These are phyloP conservation scores for Grapholita molesta DNA, from an alignment of 1,140 invertebrate species.

Conservation along the genomic window DNA sequence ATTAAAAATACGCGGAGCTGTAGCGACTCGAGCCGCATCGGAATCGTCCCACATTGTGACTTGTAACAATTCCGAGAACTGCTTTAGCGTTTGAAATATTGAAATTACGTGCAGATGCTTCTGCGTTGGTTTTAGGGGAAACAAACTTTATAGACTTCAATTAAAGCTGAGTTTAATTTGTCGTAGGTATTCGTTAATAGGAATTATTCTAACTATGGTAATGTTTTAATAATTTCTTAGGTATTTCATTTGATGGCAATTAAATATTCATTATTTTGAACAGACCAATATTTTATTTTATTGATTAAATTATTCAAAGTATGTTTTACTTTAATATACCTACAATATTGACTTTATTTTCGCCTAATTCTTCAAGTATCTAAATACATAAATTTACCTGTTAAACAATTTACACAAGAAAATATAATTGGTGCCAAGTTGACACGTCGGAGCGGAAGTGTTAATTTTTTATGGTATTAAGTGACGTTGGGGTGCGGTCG, in stretches of 20 bases:
- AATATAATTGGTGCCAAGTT: neutral
- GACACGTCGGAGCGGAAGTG: neutral
- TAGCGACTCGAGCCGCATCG: neutral
- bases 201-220: too few species aligned
- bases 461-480: neutral
- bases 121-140: neutral
- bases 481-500: neutral
- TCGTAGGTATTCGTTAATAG: neutral
- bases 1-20: slow-evolving; percentile 38
- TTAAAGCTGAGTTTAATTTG: neutral
- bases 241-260: slow-evolving; percentile 22
- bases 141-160: neutral
- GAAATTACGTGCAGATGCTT: slow-evolving; percentile 17
- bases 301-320: too few species aligned
- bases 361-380: too few species aligned
- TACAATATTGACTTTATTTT: too few species aligned
- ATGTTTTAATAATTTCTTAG: neutral
- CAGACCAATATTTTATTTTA: too few species aligned
- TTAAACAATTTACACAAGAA: too few species aligned
- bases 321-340: too few species aligned
- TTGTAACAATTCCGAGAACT: neutral
- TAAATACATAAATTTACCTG: too few species aligned
- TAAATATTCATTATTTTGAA: too few species aligned
- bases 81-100: slow-evolving; percentile 5
- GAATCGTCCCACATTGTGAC: slow-evolving; percentile 7